phyloP scores from a whole-genome alignment of 2,113 vertebrate species.

The Phalacrocorax carbo region DNA sequence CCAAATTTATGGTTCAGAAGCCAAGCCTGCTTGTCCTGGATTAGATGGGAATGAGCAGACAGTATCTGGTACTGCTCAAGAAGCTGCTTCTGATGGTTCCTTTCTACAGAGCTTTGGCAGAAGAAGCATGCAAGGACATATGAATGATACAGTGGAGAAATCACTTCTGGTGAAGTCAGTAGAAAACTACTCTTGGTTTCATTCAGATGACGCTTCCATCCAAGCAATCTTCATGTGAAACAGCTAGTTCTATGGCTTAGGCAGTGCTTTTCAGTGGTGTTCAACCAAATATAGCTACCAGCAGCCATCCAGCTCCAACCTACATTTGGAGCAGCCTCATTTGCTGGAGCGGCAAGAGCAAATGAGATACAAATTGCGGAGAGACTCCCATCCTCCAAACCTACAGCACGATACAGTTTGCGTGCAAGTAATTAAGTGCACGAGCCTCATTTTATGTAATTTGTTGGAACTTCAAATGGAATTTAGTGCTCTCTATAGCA shows the following conservation, averaged over 20 bases:
- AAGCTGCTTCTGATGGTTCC: not conserved
- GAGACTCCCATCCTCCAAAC: not conserved
- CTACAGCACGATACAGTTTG: not conserved
- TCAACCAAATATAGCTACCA: not conserved
- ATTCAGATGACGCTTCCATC: not conserved
- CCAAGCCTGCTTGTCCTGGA: not conserved
- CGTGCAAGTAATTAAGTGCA: not conserved
- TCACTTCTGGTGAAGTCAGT: not conserved
- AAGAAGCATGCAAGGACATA: not conserved
- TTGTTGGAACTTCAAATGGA: not conserved
- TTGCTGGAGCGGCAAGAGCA: not conserved
- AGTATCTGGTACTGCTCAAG: not conserved
- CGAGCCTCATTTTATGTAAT: not conserved
- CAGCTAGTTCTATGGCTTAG: not conserved
- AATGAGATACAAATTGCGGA: not conserved
- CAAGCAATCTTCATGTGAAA: not conserved
- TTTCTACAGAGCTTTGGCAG: not conserved
- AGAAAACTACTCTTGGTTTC: not conserved
- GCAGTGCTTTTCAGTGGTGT: not conserved
- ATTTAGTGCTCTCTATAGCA: not conserved
- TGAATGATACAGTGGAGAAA: not conserved
- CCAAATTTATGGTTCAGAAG: not conserved
- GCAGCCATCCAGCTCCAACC: not conserved
- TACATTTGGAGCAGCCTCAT: not conserved
- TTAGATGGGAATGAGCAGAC: not conserved